Base-by-base conservation (phyloP, 2,888 invertebrate species). In the Pemphredon lugubris region DNA sequence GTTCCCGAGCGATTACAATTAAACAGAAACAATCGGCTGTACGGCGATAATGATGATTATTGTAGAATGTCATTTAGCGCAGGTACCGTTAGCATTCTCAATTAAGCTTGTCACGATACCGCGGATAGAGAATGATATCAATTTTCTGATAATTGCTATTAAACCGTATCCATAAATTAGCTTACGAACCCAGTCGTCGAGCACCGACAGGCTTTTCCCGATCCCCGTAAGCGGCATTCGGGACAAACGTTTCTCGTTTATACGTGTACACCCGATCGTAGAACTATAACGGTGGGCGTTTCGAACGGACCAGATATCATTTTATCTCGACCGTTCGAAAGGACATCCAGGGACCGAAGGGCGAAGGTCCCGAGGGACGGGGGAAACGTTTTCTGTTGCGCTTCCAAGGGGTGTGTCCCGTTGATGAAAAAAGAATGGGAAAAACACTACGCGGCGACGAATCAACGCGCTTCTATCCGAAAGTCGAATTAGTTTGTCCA, bases 121-220 rank as follows among this genome's bases (percentile, higher is more conserved):
- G 66, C 55, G 48, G 44, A 63, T 18, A 11, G 47, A 37, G 53
- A 59, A 71, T 66, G 50, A 73, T 67, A 65, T 71, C 67, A 68
- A 61, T 75, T 61, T 68, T 50, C 40, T 58, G 77, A 72, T 77
- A 77, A 77, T 79, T 79, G 65, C 58, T 44, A 73, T 68, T 75
- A 68, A 72, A 58, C 64, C 79, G 68, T 68, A 75, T 77, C 78
- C 78, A 77, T 76, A 66, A 77, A 76, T 76, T 76, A 76, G 51
- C 74, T 58, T 53, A 26, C 59, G 42, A 53, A 23, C 45, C 51
- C n/a, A n/a, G n/a, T n/a, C 32, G 50, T 13, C 55, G 51, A 45
- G 47, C 51, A 26, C 34, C 54, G 55, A 48, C 57, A 61, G 74
- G 70, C 69, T 74, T 73, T 40, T 53, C 45, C 26, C 59, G 34